Percentiles rank a stretch among this genome's conserved stretches.
Evolutionary conservation across 2,797 vertebrate genomes (phyloP).

Genomic region (Galaxias olidus): DNA sequence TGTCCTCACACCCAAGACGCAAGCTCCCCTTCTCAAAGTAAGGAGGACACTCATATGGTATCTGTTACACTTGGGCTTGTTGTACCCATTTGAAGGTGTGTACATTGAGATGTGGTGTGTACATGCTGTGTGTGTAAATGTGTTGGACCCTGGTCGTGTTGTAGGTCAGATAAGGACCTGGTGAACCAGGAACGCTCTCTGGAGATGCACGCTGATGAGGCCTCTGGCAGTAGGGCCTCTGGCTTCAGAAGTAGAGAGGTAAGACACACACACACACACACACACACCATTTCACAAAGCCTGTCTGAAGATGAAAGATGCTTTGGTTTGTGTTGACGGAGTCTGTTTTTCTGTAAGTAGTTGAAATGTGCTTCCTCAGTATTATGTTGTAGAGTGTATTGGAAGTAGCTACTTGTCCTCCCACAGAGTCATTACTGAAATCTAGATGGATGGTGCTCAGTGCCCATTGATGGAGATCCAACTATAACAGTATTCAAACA

Average conservation of each 20-base stretch:
- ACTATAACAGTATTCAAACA: no score
- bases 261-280: constrained; percentile 6
- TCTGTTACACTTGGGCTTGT: no score
- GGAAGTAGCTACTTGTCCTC: no score
- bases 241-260: constrained; percentile 67
- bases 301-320: neutral
- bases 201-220: constrained; percentile 59
- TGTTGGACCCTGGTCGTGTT: constrained; percentile 23
- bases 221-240: constrained; percentile 42
- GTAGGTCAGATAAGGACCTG: constrained; percentile 83
- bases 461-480: no score
- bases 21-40: constrained; percentile 83
- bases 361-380: no score
- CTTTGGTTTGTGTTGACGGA: neutral
- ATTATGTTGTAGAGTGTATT: no score
- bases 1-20: constrained; percentile 85
- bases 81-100: no score
- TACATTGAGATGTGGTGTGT: no score
- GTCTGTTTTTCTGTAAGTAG: neutral
- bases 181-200: constrained; percentile 80
- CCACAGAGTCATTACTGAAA: no score
- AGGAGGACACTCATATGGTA: constrained; percentile 51
- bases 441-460: no score
- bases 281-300: neutral
- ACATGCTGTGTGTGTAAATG: neutral